A percentile compares a stretch with the other conserved stretches of the same genome.
Conservation (phyloP, 1,140 invertebrate genomes). For the Galleria mellonella region DNA sequence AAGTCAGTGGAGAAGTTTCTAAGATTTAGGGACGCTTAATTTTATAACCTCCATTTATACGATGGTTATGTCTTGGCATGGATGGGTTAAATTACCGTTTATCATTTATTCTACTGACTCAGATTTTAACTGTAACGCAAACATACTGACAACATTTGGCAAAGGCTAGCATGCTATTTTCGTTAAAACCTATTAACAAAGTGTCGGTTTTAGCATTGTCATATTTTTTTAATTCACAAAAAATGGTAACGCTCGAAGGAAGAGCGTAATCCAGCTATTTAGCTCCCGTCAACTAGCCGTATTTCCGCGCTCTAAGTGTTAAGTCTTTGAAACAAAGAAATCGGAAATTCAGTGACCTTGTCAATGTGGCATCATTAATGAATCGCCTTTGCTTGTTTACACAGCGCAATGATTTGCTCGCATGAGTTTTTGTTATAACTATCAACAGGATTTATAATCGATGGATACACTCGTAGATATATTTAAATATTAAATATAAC, state of each 20-base stretch:
- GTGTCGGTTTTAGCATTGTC: constrained; percentile 39
- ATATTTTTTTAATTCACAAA: constrained; percentile 31
- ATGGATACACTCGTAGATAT: no score
- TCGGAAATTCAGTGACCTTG: constrained; percentile 55
- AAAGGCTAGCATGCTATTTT: constrained; percentile 1
- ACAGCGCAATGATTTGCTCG: no score
- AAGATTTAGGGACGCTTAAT: constrained; percentile 27
- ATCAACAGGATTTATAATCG: no score
- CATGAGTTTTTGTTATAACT: no score
- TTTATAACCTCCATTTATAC: constrained; percentile 29
- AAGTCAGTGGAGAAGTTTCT: constrained; percentile 32
- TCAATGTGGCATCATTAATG: constrained; percentile 14
- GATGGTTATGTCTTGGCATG: constrained; percentile 17
- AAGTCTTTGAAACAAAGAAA: constrained; percentile 56
- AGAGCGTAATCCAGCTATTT: constrained; percentile 56
- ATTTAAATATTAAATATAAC: no score
- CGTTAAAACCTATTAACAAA: constrained; percentile 25
- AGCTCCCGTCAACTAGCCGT: constrained; percentile 61
- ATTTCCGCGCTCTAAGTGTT: constrained; percentile 54
- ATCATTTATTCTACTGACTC: constrained; percentile 8
- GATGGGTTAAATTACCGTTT: constrained; percentile 20
- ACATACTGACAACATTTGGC: not conserved
- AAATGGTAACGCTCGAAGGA: constrained; percentile 30
- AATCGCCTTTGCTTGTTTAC: not conserved
- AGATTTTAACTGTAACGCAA: constrained; percentile 6